Percentiles rank a stretch among this genome's conserved stretches.
phyloP scores from a whole-genome alignment of 2,888 invertebrate species.

The Pilophorus perplexus region DNA sequence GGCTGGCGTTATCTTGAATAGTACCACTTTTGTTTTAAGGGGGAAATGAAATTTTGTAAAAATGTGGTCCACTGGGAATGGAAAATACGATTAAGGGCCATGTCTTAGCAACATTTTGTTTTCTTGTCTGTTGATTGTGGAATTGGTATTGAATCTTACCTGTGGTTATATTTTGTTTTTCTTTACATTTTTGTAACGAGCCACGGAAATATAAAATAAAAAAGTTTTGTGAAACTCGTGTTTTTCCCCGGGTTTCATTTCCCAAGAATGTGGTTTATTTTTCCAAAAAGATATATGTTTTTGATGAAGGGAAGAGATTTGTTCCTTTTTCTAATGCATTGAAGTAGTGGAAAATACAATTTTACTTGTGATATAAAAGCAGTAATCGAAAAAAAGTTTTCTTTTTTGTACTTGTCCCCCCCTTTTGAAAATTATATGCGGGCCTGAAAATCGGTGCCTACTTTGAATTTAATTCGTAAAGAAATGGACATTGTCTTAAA shows the following conservation, averaged over 20 bases:
- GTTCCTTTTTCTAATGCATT: constrained; percentile 44
- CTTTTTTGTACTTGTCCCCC: no score
- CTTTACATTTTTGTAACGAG: constrained; percentile 20
- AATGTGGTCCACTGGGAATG: neutral
- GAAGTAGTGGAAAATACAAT: constrained; percentile 45
- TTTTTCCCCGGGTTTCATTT: constrained; percentile 8
- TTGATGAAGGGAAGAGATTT: constrained; percentile 30
- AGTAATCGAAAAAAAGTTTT: no score
- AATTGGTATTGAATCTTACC: neutral
- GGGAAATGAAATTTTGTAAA: neutral
- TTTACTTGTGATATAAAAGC: constrained; percentile 45
- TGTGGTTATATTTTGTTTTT: constrained; percentile 5
- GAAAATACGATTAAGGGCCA: neutral
- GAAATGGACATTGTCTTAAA: no score
- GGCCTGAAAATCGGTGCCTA: no score
- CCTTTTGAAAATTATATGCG: no score
- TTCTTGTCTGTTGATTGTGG: constrained; percentile 1
- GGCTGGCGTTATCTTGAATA: no score
- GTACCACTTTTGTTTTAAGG: neutral
- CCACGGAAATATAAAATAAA: constrained; percentile 34
- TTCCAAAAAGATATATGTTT: constrained; percentile 42
- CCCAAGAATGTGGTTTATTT: constrained; percentile 38
- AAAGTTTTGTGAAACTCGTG: constrained; percentile 25
- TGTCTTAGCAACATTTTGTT: neutral
- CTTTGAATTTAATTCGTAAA: no score